Evolutionary conservation across 2,113 vertebrate genomes (phyloP).

Genomic region (Emydocephalus ijimae): DNA sequence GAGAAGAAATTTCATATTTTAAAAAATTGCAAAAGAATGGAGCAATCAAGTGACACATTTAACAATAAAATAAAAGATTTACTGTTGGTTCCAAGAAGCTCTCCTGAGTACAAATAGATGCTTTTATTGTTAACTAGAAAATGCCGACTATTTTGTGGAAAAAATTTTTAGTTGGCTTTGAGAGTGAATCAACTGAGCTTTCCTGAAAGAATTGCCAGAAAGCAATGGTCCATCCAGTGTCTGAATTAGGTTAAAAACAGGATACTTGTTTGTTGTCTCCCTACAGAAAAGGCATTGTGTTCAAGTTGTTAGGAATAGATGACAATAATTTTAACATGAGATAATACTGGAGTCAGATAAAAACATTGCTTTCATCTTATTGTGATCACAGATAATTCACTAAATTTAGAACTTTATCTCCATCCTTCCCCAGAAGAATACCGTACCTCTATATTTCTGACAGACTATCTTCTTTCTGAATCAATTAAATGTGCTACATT

Average conservation of each 20-base stretch:
- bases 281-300: background rate
- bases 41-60: conserved; percentile 11
- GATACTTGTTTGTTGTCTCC: background rate
- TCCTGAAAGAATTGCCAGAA: background rate
- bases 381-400: background rate
- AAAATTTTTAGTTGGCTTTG: background rate
- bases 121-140: background rate
- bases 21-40: conserved; percentile 18
- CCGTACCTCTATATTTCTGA: background rate
- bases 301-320: background rate
- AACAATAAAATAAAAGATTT: conserved; percentile 19
- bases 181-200: background rate
- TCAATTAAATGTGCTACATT: background rate
- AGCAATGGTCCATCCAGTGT: background rate
- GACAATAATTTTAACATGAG: background rate
- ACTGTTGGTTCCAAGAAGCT: background rate
- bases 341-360: background rate
- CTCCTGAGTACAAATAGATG: background rate
- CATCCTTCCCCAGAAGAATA: background rate
- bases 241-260: background rate
- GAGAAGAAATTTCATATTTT: conserved; percentile 29
- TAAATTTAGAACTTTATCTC: background rate
- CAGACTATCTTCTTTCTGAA: background rate
- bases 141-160: background rate
- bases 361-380: background rate